Conservation (phyloP, 2,113 vertebrate genomes). For the Cariama cristata region DNA sequence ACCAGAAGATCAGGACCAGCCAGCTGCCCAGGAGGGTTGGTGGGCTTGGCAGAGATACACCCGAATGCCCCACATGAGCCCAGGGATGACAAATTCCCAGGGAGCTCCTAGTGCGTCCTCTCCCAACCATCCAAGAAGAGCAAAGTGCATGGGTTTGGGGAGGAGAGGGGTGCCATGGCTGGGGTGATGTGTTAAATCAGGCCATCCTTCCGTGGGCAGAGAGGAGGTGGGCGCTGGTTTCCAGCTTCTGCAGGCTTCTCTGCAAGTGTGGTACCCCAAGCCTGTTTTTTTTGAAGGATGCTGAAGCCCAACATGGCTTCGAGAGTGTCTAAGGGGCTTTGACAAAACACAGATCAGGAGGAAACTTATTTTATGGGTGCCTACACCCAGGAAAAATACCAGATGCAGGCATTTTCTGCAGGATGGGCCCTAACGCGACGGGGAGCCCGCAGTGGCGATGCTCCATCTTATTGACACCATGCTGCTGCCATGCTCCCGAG, state of each 20-base stretch:
- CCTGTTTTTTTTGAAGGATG: background rate
- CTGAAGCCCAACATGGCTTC: background rate
- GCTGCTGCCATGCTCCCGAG: background rate
- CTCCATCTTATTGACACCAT: background rate
- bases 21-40: background rate
- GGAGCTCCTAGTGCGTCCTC: background rate
- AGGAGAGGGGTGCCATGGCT: background rate
- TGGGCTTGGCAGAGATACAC: background rate
- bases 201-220: rapidly evolving
- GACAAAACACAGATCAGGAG: background rate
- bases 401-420: background rate
- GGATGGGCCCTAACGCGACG: rapidly evolving
- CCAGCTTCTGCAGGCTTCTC: background rate
- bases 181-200: background rate
- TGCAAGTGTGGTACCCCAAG: rapidly evolving
- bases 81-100: background rate
- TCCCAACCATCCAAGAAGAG: rapidly evolving
- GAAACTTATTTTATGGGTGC: background rate
- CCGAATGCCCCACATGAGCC: rapidly evolving
- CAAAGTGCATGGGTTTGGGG: background rate
- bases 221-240: rapidly evolving
- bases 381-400: background rate
- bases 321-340: background rate
- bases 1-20: background rate
- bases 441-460: background rate